Evolutionary conservation across 2,888 invertebrate species (phyloP), one percentile per base, ranked within the genome.

Genomic region (Parnassius apollo): DNA sequence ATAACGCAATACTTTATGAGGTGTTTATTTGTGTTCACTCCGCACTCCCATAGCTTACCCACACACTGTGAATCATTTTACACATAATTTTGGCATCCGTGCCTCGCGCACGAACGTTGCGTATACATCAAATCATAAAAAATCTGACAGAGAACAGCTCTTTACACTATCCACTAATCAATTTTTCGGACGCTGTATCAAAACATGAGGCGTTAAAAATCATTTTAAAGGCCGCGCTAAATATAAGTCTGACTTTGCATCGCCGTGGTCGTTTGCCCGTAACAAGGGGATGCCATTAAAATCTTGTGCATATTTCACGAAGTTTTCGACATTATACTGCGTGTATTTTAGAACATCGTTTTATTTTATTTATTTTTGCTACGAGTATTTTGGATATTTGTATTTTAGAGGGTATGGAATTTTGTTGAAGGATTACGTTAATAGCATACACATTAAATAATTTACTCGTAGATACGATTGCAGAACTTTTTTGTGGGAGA

Each of bases 51-150:
- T 53, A 45, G 45, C 55, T 64, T 59, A 59, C 64, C 64, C 67
- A 65, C 67, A 65, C 67, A 57, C 54, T 59, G 65, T 74, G 68
- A 73, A 74, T 77, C 75, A 75, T 72, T 75, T 74, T 73, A 76
- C 59, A 56, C 50, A 59, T 55, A 10, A 18, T 54, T 61, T n/a
- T 35, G 25, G 46, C 52, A 53, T 51, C 46, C 9, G 1, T 45
- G 45, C 12, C 48, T 35, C 42, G 12, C 35, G 9, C 12, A 18
- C 48, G 25, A 10, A 7, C 55, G 49, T 42, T 50, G 42, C n/a
- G 45, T 44, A 48, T 50, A 44, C 59, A 51, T 55, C 49, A 50
- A 50, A 22, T 45, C 51, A 18, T 46, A 42, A 59, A 45, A 42
- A 42, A 49, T 42, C 51, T 9, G 48, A 55, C 49, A 42, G 44